Conservation (phyloP, 2,888 invertebrate genomes). For the Alviniconcha strummeri region DNA sequence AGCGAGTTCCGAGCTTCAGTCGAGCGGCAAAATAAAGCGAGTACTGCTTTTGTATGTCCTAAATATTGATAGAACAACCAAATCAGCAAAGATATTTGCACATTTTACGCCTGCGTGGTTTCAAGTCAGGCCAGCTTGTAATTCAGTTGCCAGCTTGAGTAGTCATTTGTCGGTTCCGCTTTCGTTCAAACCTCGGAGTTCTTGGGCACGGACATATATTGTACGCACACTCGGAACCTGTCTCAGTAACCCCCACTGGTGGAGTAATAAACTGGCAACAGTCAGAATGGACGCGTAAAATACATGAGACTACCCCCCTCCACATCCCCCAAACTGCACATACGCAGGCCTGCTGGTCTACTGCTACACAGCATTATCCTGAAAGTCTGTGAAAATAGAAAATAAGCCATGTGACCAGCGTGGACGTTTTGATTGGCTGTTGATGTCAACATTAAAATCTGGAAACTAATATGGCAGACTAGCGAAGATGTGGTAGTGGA, state of each 20-base stretch:
- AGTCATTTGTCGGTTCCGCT: no score
- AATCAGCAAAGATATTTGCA: neutral
- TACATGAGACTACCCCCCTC: neutral
- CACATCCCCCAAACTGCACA: neutral
- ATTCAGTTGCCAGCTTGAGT: no score
- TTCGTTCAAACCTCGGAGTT: no score
- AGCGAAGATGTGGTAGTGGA: slow-evolving; percentile 12
- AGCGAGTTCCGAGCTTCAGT: neutral
- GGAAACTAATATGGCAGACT: slow-evolving; percentile 44
- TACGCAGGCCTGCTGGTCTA: no score
- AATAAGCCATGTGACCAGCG: slow-evolving; percentile 41
- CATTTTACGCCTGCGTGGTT: no score
- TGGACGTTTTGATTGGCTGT: slow-evolving; percentile 39
- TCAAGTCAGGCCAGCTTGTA: no score
- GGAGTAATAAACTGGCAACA: neutral
- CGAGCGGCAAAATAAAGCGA: no score
- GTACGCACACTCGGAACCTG: no score
- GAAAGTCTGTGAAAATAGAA: neutral
- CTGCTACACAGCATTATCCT: no score
- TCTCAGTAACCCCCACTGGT: no score
- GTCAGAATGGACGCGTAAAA: neutral
- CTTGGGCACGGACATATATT: no score
- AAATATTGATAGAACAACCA: neutral
- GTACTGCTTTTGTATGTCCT: neutral
- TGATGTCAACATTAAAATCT: slow-evolving; percentile 46